A percentile compares a stretch with the other conserved stretches of the same genome.
These are phyloP conservation scores for Anguilla japonica DNA, from an alignment of 2,113 vertebrate genomes.

Conservation along the genomic window DNA sequence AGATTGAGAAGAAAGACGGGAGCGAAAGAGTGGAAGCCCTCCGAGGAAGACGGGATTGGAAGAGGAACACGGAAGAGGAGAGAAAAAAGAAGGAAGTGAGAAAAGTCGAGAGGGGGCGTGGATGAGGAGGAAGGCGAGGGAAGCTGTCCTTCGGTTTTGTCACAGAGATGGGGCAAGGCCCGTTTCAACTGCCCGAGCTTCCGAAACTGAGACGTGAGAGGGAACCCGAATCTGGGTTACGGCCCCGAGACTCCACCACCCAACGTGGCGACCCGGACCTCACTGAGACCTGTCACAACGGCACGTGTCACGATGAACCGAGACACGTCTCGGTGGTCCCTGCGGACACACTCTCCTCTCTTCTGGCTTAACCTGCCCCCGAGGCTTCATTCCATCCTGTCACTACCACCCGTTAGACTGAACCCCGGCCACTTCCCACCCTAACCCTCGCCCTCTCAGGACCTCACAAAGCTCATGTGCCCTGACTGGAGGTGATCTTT, in stretches of 20 bases:
- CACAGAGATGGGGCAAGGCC: not conserved
- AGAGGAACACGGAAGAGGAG: no score
- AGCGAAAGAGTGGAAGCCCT: not conserved
- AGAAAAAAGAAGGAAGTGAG: not conserved
- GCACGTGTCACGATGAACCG: not conserved
- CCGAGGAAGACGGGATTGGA: no score
- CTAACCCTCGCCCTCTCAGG: not conserved
- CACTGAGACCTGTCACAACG: slow-evolving; percentile 1
- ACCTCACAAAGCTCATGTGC: not conserved
- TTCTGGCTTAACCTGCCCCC: not conserved
- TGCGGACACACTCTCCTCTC: not conserved
- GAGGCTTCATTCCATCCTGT: not conserved
- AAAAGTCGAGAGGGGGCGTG: not conserved
- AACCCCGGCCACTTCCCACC: not conserved
- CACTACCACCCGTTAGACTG: not conserved
- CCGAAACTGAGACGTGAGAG: not conserved
- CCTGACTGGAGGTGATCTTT: slow-evolving; percentile 14
- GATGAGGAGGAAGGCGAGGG: not conserved
- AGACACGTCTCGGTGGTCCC: not conserved
- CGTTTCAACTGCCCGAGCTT: not conserved
- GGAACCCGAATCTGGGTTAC: not conserved
- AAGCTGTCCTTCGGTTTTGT: not conserved
- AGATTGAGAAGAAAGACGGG: not conserved
- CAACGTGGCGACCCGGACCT: not conserved
- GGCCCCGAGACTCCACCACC: not conserved